Base-by-base conservation (phyloP, 64 coral and sea anemone genomes). In the Montipora cactus region DNA sequence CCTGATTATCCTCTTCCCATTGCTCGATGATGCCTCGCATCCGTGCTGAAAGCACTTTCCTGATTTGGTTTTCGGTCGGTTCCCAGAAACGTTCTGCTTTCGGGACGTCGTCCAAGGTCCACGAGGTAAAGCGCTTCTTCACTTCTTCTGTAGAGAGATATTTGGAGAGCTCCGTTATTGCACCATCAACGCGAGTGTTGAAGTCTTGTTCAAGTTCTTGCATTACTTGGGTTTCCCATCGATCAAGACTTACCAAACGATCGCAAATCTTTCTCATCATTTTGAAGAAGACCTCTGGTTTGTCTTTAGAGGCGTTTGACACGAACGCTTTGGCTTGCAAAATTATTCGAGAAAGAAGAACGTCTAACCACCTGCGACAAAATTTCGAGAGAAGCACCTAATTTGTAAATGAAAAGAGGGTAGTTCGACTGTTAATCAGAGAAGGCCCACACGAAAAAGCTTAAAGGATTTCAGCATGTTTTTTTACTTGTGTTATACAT, bases 1-100 rank as follows among this genome's bases (percentile, higher is more conserved):
- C 81, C n/a, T 84, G 12, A 13, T 84, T 19, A 67, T 67, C 67
- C 62, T 84, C 81, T 84, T 84, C 81, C 81, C 81, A 84, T 8
- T 67, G 58, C 18, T 37, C 46, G 8, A 84, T 84, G 81, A 67
- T 46, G 0, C 16, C 14, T 69, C 19, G 14, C 22, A 84, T 0
- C 47, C 59, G 19, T 18, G 5, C 62, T 84, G 11, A 11, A 15
- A 84, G 23, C 13, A 16, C 25, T 19, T 66, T 84, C 7, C 1
- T 6, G 18, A 84, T 48, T 7, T 62, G 19, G 46, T 44, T 14
- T 21, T 19, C 44, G 44, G 57, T 84, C 10, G 10, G 0, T 19
- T 44, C 58, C 81, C 59, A 84, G 23, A 23, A 67, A 23, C 18
- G 0, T 67, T 68, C 20, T 44, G 19, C 58, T 21, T 67, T 15